Percentiles rank a stretch among this genome's conserved stretches.
Conservation (phyloP, 2,888 invertebrate genomes). For the Phorcus lineatus region DNA sequence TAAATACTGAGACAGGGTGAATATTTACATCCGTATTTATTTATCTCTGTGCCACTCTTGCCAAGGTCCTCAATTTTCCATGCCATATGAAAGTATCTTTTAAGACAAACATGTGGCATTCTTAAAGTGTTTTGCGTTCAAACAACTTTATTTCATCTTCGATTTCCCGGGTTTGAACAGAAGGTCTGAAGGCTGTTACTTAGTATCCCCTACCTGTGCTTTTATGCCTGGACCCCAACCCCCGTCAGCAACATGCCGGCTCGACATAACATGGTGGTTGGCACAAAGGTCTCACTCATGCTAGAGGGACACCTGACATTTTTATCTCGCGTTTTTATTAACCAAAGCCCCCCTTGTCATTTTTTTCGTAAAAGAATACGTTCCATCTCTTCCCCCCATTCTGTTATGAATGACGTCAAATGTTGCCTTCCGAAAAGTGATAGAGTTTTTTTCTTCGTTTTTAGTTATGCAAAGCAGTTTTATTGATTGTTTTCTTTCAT, state of each 20-base stretch:
- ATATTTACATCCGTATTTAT: constrained; percentile 4
- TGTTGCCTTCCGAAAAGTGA: no score
- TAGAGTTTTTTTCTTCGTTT: no score
- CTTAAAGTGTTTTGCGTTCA: not conserved
- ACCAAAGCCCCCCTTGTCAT: no score
- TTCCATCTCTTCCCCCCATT: no score
- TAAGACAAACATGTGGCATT: constrained; percentile 7
- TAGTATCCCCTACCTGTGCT: not conserved
- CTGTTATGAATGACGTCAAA: no score
- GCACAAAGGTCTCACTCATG: not conserved
- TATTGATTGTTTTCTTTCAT: no score
- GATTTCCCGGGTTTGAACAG: not conserved
- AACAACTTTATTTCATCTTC: constrained; percentile 19
- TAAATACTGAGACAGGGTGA: not conserved
- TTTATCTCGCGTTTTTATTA: not conserved
- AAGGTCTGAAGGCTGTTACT: not conserved
- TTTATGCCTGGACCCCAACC: not conserved
- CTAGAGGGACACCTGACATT: not conserved
- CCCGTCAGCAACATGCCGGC: constrained; percentile 2
- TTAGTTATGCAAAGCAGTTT: no score
- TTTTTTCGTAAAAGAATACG: no score
- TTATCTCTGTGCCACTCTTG: not conserved
- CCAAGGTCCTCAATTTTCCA: constrained; percentile 9
- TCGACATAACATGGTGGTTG: not conserved
- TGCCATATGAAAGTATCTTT: constrained; percentile 4